phyloP scores from a whole-genome alignment of 2,888 invertebrate species.

The Steinernema carpocapsae region DNA sequence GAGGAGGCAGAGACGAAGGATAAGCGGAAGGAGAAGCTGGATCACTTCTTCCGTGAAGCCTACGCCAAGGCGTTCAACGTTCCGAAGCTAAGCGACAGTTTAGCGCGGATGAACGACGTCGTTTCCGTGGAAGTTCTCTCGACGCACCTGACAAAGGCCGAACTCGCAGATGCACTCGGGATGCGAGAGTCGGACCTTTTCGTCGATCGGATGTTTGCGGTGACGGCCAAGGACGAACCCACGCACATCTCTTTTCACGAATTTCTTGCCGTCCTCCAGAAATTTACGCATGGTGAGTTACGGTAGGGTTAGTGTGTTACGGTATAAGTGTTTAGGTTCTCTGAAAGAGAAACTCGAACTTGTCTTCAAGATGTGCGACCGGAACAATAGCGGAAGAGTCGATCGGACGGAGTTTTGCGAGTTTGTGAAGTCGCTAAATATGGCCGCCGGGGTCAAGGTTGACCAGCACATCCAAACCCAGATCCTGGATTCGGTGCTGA shows the following conservation, averaged over 20 bases:
- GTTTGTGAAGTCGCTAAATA: constrained; percentile 76
- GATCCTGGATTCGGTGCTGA: constrained; percentile 51
- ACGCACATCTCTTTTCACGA: constrained; percentile 84
- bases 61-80: constrained; percentile 75
- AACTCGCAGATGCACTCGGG: constrained; percentile 91
- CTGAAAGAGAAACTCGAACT: constrained; percentile 76
- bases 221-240: constrained; percentile 83
- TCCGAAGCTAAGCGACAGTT: constrained; percentile 54
- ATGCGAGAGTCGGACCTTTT: constrained; percentile 94
- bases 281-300: constrained; percentile 54
- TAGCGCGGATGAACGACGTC: constrained; percentile 41
- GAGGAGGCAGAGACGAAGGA: constrained; percentile 78
- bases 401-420: constrained; percentile 90
- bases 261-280: constrained; percentile 81
- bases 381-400: constrained; percentile 89
- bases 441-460: constrained; percentile 64
- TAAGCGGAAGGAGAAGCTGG: constrained; percentile 85
- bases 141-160: constrained; percentile 72
- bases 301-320: constrained; percentile 32
- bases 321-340: constrained; percentile 41
- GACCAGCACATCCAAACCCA: constrained; percentile 49
- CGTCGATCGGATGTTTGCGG: constrained; percentile 95
- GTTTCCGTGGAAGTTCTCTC: constrained; percentile 53
- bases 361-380: constrained; percentile 96
- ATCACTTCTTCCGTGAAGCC: constrained; percentile 92